Evolutionary conservation across 2,113 vertebrate genomes (phyloP), one percentile per base, ranked within the genome.

Genomic region (Strix aluco): DNA sequence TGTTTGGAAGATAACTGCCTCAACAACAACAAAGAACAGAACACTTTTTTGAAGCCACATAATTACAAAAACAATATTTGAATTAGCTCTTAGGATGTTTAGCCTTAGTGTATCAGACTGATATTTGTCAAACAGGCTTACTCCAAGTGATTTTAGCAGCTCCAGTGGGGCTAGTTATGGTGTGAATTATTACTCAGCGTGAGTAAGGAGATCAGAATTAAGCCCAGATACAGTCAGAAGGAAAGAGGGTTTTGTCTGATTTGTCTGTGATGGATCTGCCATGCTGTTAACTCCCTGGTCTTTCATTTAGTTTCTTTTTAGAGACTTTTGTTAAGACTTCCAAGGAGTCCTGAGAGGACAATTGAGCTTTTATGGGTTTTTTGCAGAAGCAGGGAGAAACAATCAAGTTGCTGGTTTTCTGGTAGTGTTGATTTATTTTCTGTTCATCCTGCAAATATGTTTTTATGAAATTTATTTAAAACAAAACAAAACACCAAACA

Each of bases 231-330:
- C 0, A 12, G 95, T 92, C 78, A 88, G 84, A 94, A 91, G 91
- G 70, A 95, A 91, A 87, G 73, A 80, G 26, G 26, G 70, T 40
- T 97, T 96, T 85, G 79, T 94, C 89, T 94, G 84, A 90, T 96
- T 95, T 95, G 78, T 88, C 94, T 96, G 0, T 93, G 95, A 97
- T 96, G 84, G 81, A 96, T 96, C 75, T 88, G 77, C 57, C 91
- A 66, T 94, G 91, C 94, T 95, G 91, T 79, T 91, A 94, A 94
- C 80, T 96, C 94, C 91, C 95, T 84, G 54, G 87, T 96, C 96
- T 95, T 97, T 92, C 91, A 96, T 96, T 96, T 95, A 96, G 94
- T 90, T 96, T 92, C 94, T 86, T 96, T 95, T 96, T 96, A 96
- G 94, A 95, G 92, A 96, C 95, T 95, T 97, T 94, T 96, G 85